Evolutionary conservation across 2,797 vertebrate species (phyloP).

Genomic region (Melopsittacus undulatus): DNA sequence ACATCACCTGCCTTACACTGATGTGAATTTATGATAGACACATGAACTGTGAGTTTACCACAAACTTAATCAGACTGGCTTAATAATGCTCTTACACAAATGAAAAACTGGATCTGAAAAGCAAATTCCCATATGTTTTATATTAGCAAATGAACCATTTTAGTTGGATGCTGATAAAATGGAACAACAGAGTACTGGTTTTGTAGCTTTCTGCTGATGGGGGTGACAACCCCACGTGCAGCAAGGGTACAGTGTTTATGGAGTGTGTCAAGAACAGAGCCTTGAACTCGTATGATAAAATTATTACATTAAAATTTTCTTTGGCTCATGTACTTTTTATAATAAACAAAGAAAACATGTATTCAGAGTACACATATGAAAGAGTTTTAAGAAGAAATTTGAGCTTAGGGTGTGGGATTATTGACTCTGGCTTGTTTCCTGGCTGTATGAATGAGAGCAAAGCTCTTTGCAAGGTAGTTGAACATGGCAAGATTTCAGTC

Average conservation of each 20-base stretch:
- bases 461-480: slow-evolving; percentile 19
- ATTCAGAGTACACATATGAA: slow-evolving; percentile 17
- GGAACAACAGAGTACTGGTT: neutral
- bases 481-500: slow-evolving; percentile 10
- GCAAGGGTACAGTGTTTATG: neutral
- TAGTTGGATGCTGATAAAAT: neutral
- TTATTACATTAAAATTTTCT: slow-evolving; percentile 45
- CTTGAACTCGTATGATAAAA: neutral
- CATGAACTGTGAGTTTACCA: neutral
- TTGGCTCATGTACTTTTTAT: slow-evolving; percentile 8
- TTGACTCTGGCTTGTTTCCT: slow-evolving; percentile 43
- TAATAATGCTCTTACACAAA: neutral
- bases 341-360: slow-evolving; percentile 31
- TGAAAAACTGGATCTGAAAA: neutral
- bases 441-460: slow-evolving; percentile 10
- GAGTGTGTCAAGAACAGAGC: neutral
- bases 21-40: neutral
- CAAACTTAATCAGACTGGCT: neutral
- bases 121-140: neutral
- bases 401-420: neutral
- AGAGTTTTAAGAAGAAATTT: slow-evolving; percentile 40
- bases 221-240: neutral
- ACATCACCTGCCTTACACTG: neutral
- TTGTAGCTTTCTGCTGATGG: neutral
- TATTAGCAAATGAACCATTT: neutral